Conservation (phyloP, 2,797 vertebrate genomes). For the Hydrocynus forskahlii region DNA sequence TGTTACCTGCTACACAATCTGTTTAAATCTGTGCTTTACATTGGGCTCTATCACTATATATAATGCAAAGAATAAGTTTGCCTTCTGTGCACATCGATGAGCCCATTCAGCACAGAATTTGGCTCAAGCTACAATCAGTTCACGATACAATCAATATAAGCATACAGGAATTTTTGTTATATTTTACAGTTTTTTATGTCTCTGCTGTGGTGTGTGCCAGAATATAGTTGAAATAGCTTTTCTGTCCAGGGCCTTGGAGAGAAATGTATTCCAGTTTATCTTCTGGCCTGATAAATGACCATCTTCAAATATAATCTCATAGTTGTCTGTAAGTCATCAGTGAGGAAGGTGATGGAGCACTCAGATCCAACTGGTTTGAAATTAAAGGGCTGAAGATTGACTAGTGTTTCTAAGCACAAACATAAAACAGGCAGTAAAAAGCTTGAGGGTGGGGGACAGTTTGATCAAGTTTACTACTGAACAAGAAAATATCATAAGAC, state of each 20-base stretch:
- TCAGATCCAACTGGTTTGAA: not conserved
- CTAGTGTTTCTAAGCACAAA: not conserved
- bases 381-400: not conserved
- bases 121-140: no score
- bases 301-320: not conserved
- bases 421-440: not conserved
- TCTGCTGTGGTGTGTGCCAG: not conserved
- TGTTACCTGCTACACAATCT: no score
- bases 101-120: no score
- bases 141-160: no score
- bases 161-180: no score
- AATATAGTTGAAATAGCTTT: not conserved
- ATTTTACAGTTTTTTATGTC: no score
- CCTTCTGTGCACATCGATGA: no score
- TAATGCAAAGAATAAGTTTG: no score
- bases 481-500: no score
- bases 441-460: not conserved
- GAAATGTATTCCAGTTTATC: not conserved
- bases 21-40: no score
- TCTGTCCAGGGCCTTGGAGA: not conserved
- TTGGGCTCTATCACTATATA: no score
- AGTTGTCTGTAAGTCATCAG: not conserved
- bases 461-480: not conserved
- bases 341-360: not conserved
- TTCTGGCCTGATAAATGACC: not conserved